Conservation (phyloP, 2,797 vertebrate genomes). For the Brachymystax lenok region DNA sequence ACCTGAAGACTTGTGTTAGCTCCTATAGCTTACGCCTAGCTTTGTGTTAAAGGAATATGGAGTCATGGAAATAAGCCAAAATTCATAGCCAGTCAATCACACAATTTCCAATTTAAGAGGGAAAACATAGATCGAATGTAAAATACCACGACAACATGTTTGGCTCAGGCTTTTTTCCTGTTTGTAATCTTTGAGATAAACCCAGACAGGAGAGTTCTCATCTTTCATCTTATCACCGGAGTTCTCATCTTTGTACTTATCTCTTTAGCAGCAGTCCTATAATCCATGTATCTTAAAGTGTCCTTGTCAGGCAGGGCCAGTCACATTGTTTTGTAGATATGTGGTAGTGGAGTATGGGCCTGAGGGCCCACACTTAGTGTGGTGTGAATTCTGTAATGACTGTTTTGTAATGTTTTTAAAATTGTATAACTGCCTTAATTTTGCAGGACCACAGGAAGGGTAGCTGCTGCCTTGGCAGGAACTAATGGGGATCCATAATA, state of each 20-base stretch:
- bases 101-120: background rate
- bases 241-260: slow-evolving; percentile 41
- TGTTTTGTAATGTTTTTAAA: no score
- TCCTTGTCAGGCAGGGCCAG: background rate
- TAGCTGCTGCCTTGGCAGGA: no score
- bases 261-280: background rate
- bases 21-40: background rate
- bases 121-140: slow-evolving; percentile 17
- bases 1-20: background rate
- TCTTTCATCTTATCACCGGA: slow-evolving; percentile 35
- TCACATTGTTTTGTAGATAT: background rate
- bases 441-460: no score
- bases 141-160: slow-evolving; percentile 38
- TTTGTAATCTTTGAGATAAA: background rate
- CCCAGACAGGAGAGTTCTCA: slow-evolving; percentile 39
- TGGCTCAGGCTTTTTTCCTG: slow-evolving; percentile 22
- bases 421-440: no score
- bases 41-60: background rate
- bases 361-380: no score
- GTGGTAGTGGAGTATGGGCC: no score
- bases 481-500: no score
- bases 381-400: no score
- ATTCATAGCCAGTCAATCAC: background rate
- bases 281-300: background rate
- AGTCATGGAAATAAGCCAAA: background rate